Conservation (phyloP, 2,797 vertebrate genomes). For the Pogoniulus pusillus region DNA sequence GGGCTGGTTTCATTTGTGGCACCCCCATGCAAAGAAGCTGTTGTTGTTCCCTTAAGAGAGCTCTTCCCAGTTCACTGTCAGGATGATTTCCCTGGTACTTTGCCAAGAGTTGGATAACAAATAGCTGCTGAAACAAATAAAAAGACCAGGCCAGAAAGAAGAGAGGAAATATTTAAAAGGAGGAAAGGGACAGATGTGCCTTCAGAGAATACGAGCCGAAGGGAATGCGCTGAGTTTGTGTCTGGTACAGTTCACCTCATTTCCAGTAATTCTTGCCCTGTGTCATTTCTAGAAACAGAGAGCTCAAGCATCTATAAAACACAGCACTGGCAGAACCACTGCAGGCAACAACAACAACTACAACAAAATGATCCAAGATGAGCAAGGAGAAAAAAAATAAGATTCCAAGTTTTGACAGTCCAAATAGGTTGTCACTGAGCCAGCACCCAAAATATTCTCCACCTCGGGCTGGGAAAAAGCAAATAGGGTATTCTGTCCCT, state of each 20-base stretch:
- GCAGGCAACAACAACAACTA: not conserved
- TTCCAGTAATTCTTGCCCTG: slow-evolving; percentile 15
- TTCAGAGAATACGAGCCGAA: slow-evolving; percentile 39
- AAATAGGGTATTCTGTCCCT: not conserved
- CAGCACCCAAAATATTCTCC: not conserved
- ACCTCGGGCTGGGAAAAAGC: not conserved
- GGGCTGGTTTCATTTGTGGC: not conserved
- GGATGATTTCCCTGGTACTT: slow-evolving; percentile 31
- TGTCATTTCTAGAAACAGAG: slow-evolving; percentile 4
- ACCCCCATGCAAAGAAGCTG: not conserved
- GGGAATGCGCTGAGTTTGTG: slow-evolving; percentile 35
- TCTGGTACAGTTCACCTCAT: slow-evolving; percentile 48
- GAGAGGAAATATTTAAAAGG: slow-evolving; percentile 43
- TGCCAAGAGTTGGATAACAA: slow-evolving; percentile 35
- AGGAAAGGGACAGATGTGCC: slow-evolving; percentile 44
- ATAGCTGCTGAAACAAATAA: slow-evolving; percentile 9
- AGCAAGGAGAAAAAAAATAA: not conserved
- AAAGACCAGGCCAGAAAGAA: slow-evolving; percentile 17
- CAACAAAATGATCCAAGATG: not conserved
- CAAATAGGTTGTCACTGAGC: not conserved
- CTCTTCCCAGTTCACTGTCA: not conserved
- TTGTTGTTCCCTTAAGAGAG: slow-evolving; percentile 8
- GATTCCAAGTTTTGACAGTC: not conserved
- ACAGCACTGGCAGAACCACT: not conserved
- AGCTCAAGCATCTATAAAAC: not conserved